These are phyloP conservation scores for Mythimna lalbum DNA, from an alignment of 2,888 invertebrate genomes.

Conservation along the genomic window DNA sequence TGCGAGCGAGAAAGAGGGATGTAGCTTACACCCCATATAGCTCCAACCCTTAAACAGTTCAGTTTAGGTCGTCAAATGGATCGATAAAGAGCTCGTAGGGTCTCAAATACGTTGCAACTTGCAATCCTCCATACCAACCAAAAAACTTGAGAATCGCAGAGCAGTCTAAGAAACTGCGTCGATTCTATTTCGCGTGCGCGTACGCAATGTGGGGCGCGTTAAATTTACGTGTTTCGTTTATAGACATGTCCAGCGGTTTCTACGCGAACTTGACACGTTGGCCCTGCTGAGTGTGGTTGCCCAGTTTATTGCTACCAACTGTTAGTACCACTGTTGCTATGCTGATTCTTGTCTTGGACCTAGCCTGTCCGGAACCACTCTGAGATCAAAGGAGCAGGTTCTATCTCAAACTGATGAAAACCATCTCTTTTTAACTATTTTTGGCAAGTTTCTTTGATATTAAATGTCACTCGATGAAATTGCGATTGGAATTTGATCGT, in stretches of 20 bases:
- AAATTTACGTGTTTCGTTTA: conserved; percentile 67
- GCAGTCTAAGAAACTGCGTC: conserved; percentile 46
- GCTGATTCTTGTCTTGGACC: background rate
- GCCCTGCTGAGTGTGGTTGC: conserved; percentile 54
- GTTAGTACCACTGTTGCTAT: conserved; percentile 19
- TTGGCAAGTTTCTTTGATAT: too few relatives aligned
- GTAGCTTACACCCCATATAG: too few relatives aligned
- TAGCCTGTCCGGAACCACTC: background rate
- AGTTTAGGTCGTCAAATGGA: too few relatives aligned
- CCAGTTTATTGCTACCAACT: conserved; percentile 17
- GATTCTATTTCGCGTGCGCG: conserved; percentile 64
- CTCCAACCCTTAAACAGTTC: too few relatives aligned
- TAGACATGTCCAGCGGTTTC: conserved; percentile 68
- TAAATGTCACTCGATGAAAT: too few relatives aligned
- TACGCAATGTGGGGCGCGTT: conserved; percentile 57
- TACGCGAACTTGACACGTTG: conserved; percentile 74
- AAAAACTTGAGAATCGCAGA: conserved; percentile 45
- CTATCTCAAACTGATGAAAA: too few relatives aligned
- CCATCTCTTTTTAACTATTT: too few relatives aligned
- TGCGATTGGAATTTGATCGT: too few relatives aligned
- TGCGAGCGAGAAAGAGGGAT: too few relatives aligned
- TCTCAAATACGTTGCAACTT: background rate
- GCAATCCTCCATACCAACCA: background rate
- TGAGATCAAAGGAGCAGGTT: conserved; percentile 1
- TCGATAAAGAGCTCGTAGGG: too few relatives aligned